Percentiles rank a stretch among this genome's conserved stretches.
Evolutionary conservation across 2,113 vertebrate genomes (phyloP).

Genomic region (Oxyruncus cristatus): DNA sequence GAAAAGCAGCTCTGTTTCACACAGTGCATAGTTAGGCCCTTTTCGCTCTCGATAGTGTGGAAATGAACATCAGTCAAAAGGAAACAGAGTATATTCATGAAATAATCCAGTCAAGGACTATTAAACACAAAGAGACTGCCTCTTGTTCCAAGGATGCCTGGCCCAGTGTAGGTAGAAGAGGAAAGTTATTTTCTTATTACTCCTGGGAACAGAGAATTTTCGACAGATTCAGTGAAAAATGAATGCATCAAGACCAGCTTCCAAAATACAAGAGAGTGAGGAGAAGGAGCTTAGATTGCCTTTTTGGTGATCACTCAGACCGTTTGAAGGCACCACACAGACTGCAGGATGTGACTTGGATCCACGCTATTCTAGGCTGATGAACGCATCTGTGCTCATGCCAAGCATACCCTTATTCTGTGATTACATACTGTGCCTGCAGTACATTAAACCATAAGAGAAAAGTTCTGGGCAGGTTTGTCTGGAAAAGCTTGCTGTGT

Average conservation of each 20-base stretch:
- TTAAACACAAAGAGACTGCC: neutral
- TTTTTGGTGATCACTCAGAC: neutral
- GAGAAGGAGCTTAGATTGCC: neutral
- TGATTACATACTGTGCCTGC: neutral
- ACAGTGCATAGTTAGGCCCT: neutral
- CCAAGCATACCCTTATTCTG: neutral
- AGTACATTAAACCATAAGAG: neutral
- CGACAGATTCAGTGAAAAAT: neutral
- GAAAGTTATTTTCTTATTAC: neutral
- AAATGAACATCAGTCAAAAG: slow-evolving; percentile 10
- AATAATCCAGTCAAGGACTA: neutral
- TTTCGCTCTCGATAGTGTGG: neutral
- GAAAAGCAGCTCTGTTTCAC: slow-evolving; percentile 1
- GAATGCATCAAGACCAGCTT: neutral
- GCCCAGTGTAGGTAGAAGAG: neutral
- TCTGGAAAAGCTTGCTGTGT: neutral
- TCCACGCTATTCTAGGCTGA: neutral
- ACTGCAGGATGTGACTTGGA: neutral
- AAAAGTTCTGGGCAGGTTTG: neutral
- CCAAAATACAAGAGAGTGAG: neutral
- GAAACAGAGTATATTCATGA: neutral
- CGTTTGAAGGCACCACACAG: neutral
- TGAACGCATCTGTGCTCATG: fast-evolving
- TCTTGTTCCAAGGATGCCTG: neutral
- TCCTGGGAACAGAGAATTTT: neutral